Percentiles rank a stretch among this genome's conserved stretches.
Conservation (phyloP, 2,113 vertebrate species). For the Grus americana region DNA sequence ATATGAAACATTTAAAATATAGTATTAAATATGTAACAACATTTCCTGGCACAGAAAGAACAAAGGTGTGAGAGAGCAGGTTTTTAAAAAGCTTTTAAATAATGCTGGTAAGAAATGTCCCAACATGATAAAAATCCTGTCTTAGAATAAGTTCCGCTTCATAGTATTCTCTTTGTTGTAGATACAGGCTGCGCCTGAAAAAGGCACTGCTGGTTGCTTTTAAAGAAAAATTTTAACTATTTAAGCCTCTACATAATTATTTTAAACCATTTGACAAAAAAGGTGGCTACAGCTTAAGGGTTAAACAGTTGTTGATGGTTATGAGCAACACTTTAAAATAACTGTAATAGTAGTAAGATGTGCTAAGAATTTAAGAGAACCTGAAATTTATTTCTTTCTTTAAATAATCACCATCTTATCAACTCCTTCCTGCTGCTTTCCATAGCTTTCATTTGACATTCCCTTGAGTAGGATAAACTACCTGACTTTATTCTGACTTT, state of each 20-base stretch:
- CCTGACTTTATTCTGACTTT: background rate
- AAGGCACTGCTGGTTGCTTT: background rate
- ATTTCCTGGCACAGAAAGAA: constrained; percentile 59
- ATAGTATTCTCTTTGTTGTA: constrained; percentile 64
- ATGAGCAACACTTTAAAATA: background rate
- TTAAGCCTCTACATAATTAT: background rate
- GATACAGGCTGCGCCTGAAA: background rate
- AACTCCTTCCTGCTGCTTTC: background rate
- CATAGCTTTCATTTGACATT: background rate
- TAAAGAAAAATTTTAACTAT: background rate
- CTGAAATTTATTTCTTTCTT: background rate
- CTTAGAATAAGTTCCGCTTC: constrained; percentile 25
- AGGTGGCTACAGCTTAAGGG: background rate
- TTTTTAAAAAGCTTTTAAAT: constrained; percentile 70
- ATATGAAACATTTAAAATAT: constrained; percentile 73
- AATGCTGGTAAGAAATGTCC: constrained; percentile 65
- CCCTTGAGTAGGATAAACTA: background rate
- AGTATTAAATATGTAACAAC: constrained; percentile 67
- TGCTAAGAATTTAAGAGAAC: background rate
- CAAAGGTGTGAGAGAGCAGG: constrained; percentile 44
- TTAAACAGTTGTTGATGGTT: background rate
- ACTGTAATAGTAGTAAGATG: background rate
- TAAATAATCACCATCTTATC: background rate
- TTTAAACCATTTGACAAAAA: background rate
- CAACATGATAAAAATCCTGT: constrained; percentile 56